Percentiles rank a stretch among this genome's conserved stretches.
phyloP scores from a whole-genome alignment of 2,888 invertebrate species.

The Charanyca ferruginea region DNA sequence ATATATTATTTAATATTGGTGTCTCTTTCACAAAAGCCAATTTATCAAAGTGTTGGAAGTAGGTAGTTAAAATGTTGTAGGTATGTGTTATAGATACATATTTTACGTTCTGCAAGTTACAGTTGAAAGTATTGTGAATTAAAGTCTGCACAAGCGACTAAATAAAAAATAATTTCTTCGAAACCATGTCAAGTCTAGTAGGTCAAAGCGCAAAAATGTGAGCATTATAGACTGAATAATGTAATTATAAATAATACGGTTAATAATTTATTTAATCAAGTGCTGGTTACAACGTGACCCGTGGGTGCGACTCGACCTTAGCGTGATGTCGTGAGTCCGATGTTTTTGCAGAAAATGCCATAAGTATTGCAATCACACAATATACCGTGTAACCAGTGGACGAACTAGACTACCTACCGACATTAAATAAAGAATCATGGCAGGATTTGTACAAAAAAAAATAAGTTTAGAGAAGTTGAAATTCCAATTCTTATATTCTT shows the following conservation, averaged over 20 bases:
- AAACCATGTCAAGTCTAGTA: conserved; percentile 47
- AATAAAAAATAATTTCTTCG: conserved; percentile 23
- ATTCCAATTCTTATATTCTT: too few species aligned
- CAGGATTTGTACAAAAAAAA: too few species aligned
- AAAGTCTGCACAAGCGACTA: background rate
- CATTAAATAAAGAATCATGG: background rate
- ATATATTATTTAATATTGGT: background rate
- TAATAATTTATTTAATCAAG: conserved; percentile 52
- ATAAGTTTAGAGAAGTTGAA: too few species aligned
- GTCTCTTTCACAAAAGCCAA: too few species aligned
- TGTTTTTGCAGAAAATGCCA: conserved; percentile 72
- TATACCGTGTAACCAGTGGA: conserved; percentile 32
- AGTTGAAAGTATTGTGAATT: too few species aligned
- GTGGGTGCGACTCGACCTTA: conserved; percentile 75
- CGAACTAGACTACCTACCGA: conserved; percentile 10
- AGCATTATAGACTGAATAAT: conserved; percentile 27
- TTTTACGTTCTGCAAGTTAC: too few species aligned
- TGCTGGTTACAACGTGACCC: conserved; percentile 32
- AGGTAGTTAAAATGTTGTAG: too few species aligned
- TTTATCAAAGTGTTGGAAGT: too few species aligned
- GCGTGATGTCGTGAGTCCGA: conserved; percentile 73
- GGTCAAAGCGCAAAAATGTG: conserved; percentile 31
- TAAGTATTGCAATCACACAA: conserved; percentile 65
- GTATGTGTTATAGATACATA: too few species aligned
- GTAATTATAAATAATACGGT: conserved; percentile 43